Conservation (phyloP, 2,888 invertebrate species). For the Cryptophagus acutangulus region DNA sequence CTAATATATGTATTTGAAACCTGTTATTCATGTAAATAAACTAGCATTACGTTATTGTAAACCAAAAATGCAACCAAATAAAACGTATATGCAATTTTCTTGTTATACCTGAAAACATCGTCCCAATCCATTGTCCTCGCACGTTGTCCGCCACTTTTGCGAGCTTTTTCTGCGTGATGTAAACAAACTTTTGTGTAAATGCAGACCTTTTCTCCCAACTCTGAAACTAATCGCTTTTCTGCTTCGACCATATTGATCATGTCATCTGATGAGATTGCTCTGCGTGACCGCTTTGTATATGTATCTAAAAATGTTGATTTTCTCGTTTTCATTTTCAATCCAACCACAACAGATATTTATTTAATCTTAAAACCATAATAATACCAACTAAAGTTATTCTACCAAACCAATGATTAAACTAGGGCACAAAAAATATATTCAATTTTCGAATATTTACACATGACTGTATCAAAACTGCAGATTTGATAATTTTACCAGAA, state of each 20-base stretch:
- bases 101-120: slow-evolving; percentile 67
- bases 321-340: too few relatives aligned
- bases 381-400: too few relatives aligned
- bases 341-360: too few relatives aligned
- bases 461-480: too few relatives aligned
- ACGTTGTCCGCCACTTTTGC: slow-evolving; percentile 39
- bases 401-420: too few relatives aligned
- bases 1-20: too few relatives aligned
- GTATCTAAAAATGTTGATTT: slow-evolving; percentile 63
- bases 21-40: too few relatives aligned
- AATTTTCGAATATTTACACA: too few relatives aligned
- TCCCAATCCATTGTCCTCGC: slow-evolving; percentile 62
- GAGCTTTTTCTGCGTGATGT: slow-evolving; percentile 60
- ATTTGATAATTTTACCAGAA: too few relatives aligned
- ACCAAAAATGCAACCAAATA: background rate
- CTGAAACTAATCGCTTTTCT: slow-evolving; percentile 72
- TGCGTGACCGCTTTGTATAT: slow-evolving; percentile 62
- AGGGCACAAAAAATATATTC: too few relatives aligned
- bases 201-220: slow-evolving; percentile 74
- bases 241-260: slow-evolving; percentile 64
- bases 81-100: slow-evolving; percentile 19
- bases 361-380: too few relatives aligned
- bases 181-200: slow-evolving; percentile 74
- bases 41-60: too few relatives aligned
- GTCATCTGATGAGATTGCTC: slow-evolving; percentile 51